phyloP scores from a whole-genome alignment of 2,797 vertebrate genomes.

The Coccyzus lansbergi region DNA sequence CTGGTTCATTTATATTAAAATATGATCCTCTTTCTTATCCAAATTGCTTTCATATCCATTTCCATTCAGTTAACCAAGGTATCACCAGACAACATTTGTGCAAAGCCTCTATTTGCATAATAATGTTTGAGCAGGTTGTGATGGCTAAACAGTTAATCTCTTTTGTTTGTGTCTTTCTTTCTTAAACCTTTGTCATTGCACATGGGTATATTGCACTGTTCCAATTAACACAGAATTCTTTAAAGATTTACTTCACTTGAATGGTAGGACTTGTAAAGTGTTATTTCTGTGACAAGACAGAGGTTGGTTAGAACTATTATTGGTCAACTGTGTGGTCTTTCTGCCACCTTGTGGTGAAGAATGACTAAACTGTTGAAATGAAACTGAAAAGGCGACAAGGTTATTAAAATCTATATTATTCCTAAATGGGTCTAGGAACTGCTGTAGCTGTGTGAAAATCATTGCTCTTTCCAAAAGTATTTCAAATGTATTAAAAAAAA shows the following conservation, averaged over 20 bases:
- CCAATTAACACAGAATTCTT: neutral
- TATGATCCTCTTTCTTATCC: constrained; percentile 2
- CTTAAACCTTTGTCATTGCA: neutral
- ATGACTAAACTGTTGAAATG: constrained; percentile 45
- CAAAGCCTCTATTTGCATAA: constrained; percentile 29
- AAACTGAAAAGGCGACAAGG: neutral
- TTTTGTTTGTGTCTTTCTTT: neutral
- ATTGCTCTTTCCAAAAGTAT: neutral
- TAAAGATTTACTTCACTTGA: neutral
- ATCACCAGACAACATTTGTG: neutral
- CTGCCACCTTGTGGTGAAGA: constrained; percentile 83
- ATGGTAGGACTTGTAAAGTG: neutral
- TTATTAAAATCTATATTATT: neutral
- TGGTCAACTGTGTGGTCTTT: constrained; percentile 73
- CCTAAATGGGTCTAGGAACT: neutral
- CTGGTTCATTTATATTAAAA: constrained; percentile 2
- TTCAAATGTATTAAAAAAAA: neutral
- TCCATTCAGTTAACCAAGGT: constrained; percentile 8
- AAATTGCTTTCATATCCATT: constrained; percentile 10
- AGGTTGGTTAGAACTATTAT: neutral
- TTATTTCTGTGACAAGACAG: neutral
- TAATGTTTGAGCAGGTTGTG: neutral
- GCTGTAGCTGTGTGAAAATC: neutral
- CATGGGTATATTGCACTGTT: neutral
- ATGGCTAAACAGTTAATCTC: constrained; percentile 52